Evolutionary conservation across 37 sponge, comb jelly and placozoan species (phyloP).

Genomic region (Halichondria panicea): DNA sequence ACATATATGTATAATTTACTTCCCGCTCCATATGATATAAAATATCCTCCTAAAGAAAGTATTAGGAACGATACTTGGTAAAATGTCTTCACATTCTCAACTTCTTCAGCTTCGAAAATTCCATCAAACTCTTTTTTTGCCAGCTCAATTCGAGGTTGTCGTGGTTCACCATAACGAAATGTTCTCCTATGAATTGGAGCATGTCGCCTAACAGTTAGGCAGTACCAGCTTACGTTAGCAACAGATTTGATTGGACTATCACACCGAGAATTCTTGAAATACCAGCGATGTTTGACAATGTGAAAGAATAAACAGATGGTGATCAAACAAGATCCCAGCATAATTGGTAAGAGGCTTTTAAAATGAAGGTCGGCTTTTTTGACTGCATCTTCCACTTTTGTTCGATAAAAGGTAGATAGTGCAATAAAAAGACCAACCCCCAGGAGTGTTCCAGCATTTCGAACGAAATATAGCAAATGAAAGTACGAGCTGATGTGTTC

Average conservation of each 20-base stretch:
- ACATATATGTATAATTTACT: neutral
- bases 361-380: too few relatives aligned
- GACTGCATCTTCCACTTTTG: too few relatives aligned
- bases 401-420: too few relatives aligned
- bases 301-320: constrained; percentile 19
- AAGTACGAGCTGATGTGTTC: constrained; percentile 52
- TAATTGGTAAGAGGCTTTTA: too few relatives aligned
- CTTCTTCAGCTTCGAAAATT: constrained; percentile 34
- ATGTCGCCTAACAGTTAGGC: constrained; percentile 30
- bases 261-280: constrained; percentile 4
- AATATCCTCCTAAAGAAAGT: constrained; percentile 9
- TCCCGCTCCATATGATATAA: constrained; percentile 27
- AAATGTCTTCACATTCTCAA: constrained; percentile 57
- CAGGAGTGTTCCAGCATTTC: too few relatives aligned
- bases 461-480: constrained; percentile 30
- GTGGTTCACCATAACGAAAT: constrained; percentile 47
- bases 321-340: neutral
- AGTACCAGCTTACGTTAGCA: constrained; percentile 8
- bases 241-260: constrained; percentile 31
- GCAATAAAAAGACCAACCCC: too few relatives aligned
- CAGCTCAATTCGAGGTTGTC: constrained; percentile 37
- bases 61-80: constrained; percentile 24
- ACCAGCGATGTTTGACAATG: constrained; percentile 1
- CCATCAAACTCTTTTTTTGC: constrained; percentile 52
- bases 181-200: constrained; percentile 17